Evolutionary conservation across 1,140 invertebrate species (phyloP).

Genomic region (Neocloeon triangulifer): DNA sequence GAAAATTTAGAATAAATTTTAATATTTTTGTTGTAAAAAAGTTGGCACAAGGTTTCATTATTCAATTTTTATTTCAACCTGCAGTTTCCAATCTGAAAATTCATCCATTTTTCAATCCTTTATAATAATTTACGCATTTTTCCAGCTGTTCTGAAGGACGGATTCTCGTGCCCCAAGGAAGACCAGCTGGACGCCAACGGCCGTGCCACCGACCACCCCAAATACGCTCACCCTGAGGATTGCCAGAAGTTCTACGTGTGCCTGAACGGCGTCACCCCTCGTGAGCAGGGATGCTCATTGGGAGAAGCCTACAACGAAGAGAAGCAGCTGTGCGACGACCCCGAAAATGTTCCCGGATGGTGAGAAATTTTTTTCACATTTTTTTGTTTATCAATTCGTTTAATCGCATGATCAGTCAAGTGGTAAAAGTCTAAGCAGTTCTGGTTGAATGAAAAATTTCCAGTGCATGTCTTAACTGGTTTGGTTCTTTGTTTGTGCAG

Average conservation of each 20-base stretch:
- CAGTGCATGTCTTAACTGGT: background rate
- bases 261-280: constrained; percentile 59
- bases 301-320: constrained; percentile 74
- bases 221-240: constrained; percentile 61
- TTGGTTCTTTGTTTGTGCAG: constrained; percentile 23
- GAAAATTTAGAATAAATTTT: too few species aligned
- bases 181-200: constrained; percentile 36
- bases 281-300: constrained; percentile 60
- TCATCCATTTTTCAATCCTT: constrained; percentile 1
- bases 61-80: constrained; percentile 6
- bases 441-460: background rate
- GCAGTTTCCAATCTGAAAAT: constrained; percentile 14
- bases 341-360: constrained; percentile 74
- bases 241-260: constrained; percentile 81
- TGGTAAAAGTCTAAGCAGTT: too few species aligned
- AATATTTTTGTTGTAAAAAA: too few species aligned
- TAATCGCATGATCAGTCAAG: background rate
- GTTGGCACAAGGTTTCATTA: constrained; percentile 5
- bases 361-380: constrained; percentile 22
- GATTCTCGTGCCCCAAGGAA: constrained; percentile 60
- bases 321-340: constrained; percentile 55
- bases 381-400: constrained; percentile 2
- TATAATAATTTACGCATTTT: too few species aligned
- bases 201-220: constrained; percentile 57
- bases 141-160: constrained; percentile 39